Evolutionary conservation across 2,797 vertebrate species (phyloP), one percentile per base, ranked within the genome.

Genomic region (Sorex maritimensis): DNA sequence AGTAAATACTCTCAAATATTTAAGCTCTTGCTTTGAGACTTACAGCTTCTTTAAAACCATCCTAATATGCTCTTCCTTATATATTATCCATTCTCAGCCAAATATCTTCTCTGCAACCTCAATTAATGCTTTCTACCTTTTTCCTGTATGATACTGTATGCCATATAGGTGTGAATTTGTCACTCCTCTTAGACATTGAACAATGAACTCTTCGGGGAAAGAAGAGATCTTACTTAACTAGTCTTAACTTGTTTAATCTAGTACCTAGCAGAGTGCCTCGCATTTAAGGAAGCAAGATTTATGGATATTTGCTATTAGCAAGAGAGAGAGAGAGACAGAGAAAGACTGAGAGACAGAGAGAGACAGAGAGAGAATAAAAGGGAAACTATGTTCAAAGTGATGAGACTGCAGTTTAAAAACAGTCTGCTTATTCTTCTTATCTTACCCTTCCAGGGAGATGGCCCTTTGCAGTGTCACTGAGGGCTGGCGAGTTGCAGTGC

Each of bases 391-490:
- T 3, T 28, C 2, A 4, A 58, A 72, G 38, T 68, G 82, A 68
- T 68, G 46, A 87, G 13, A 0, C 12, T 73, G 15, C 23, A 74
- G n/a, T 69, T 88, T 81, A 94, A 96, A 2, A 90, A 77, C 86
- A 90, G 95, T 38, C 77, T 91, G 69, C 21, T 26, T 14, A 95
- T 84, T 88, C 83, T 86, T 97, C 94, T 96, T 30, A 49, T 96
- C 98, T 98, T 98, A 98, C 98, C 98, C 98, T 98, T 98, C 98
- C 95, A 98, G 93, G 81, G 98, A 98, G 97, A 98, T 98, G 97
- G 98, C 98, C 96, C 98, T 71, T 83, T 98, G 98, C 73, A 98
- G 98, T 95, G 97, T 98, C 98, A 98, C 97, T 34, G 98, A 98
- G 96, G 98, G 98, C 44, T 98, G 98, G 81, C 98, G 98, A 0